Evolutionary conservation across 2,888 invertebrate genomes (phyloP).

Genomic region (Leucania comma): DNA sequence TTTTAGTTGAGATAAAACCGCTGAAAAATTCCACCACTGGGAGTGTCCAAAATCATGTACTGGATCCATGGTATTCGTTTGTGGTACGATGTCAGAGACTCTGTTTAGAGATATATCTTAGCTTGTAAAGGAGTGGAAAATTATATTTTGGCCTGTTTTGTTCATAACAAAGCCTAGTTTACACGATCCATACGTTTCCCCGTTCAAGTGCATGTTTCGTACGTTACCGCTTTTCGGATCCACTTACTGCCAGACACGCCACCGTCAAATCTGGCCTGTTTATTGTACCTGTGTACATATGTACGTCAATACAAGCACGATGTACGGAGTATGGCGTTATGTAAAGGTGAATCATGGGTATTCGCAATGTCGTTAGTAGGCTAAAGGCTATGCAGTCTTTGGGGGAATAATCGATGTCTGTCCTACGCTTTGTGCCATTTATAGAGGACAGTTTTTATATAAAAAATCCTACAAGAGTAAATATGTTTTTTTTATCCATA

Average conservation of each 20-base stretch:
- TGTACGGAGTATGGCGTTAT: conserved; percentile 18
- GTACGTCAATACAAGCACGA: conserved; percentile 6
- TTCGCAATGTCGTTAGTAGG: conserved; percentile 31
- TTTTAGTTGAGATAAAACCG: no score
- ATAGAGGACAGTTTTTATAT: no score
- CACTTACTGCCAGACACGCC: conserved; percentile 48
- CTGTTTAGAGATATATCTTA: no score
- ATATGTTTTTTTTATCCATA: no score
- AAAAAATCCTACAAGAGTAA: no score
- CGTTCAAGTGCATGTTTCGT: conserved; percentile 36
- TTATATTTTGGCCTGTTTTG: conserved; percentile 25
- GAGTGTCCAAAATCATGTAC: no score
- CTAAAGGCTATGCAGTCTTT: background rate
- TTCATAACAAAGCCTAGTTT: conserved; percentile 9
- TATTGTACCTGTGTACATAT: conserved; percentile 5
- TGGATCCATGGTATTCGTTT: no score
- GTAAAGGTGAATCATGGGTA: conserved; percentile 38
- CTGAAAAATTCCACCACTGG: no score
- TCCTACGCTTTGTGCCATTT: background rate
- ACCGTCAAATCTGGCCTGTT: conserved; percentile 19
- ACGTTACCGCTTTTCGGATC: conserved; percentile 43
- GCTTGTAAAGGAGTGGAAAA: background rate
- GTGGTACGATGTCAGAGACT: no score
- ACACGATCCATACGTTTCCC: conserved; percentile 31
- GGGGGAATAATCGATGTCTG: background rate